Evolutionary conservation across 2,888 invertebrate species (phyloP).

Genomic region (Cheilosia soror): DNA sequence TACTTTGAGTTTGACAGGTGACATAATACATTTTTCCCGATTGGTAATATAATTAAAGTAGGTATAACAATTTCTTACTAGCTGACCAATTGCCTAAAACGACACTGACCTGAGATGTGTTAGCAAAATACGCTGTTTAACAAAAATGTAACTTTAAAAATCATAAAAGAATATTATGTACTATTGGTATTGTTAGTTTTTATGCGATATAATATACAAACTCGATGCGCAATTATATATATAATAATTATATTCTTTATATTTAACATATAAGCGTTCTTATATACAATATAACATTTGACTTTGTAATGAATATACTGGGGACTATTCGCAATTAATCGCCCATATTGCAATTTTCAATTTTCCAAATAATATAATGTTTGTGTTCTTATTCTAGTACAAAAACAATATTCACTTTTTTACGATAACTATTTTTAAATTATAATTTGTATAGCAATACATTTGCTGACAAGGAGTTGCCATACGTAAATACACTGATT

Average conservation of each 20-base stretch:
- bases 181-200: conserved; percentile 28
- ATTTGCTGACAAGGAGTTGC: neutral
- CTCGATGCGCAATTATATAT: conserved; percentile 50
- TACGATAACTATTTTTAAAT: conserved; percentile 34
- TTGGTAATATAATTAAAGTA: neutral
- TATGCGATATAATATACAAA: conserved; percentile 64
- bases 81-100: conserved; percentile 74
- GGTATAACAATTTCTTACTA: neutral
- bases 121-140: conserved; percentile 10
- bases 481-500: conserved; percentile 44
- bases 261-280: conserved; percentile 44
- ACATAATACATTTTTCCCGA: neutral
- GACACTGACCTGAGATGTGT: conserved; percentile 67
- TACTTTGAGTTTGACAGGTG: neutral
- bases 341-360: conserved; percentile 18
- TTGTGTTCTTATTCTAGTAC: conserved; percentile 39
- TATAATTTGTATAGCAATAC: conserved; percentile 18
- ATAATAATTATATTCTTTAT: conserved; percentile 17
- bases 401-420: conserved; percentile 23
- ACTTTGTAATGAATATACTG: conserved; percentile 18
- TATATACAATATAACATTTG: conserved; percentile 64
- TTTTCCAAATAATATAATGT: conserved; percentile 16
- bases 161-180: neutral
- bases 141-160: conserved; percentile 11
- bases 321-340: conserved; percentile 16